Evolutionary conservation across 2,113 vertebrate genomes (phyloP), one percentile per base, ranked within the genome.

Genomic region (Phoxinus phoxinus): DNA sequence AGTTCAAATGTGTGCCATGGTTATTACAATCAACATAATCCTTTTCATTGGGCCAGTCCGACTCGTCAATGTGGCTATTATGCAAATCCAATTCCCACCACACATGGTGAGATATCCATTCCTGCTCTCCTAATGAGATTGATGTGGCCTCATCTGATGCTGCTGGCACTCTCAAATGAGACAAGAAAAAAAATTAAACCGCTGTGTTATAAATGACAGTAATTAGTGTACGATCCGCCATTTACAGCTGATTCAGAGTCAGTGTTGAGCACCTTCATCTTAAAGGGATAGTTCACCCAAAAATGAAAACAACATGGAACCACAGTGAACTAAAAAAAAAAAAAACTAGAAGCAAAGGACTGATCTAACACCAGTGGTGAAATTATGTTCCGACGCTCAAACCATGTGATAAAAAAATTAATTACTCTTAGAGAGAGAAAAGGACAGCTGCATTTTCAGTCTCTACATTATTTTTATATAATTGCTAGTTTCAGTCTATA

Each of bases 21-120:
- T 90, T 89, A 91, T 93, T 90, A 87, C 46, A 74, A 81, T 88
- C 87, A 73, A 74, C 89, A 2, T 86, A 58, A 90, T 87, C 58
- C 79, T 87, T 92, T 90, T 87, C 44, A 71, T 58, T 59, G 61
- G 73, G 81, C 59, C 21, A 19, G 89, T 89, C 89, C 88, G 77
- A 23, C 91, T 91, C 76, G 88, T 93, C 89, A 87, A 84, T 87
- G 91, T 88, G 77, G 86, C 85, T 89, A 88, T 93, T 92, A 94
- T 93, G 93, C 90, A 92, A 93, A 94, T 92, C 80, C 81, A 69
- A 61, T 85, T 91, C 90, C 90, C 89, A 87, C 90, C 87, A 91
- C 88, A 90, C 86, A 74, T 80, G 82, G 69, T 78, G 88, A 76
- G 83, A 32, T 75, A 32, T 71, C 56, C 83, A 84, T 90, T 71